These are phyloP conservation scores for Erebia epiphron DNA, from an alignment of 2,888 invertebrate species.

Conservation along the genomic window DNA sequence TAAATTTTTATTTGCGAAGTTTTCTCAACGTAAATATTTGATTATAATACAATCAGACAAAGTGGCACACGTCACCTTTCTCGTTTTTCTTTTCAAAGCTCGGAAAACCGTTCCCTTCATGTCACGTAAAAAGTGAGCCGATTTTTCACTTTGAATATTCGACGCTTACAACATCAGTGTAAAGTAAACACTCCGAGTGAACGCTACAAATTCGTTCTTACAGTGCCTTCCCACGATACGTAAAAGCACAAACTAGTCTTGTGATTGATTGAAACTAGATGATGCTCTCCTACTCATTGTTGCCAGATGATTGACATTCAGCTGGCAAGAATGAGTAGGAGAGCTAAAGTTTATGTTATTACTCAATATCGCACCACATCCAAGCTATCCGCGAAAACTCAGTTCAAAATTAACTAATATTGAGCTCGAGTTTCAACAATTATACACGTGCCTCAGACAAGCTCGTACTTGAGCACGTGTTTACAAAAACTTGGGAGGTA, in stretches of 20 bases:
- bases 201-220: constrained; percentile 19
- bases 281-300: too few species aligned
- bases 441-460: neutral
- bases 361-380: too few species aligned
- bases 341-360: too few species aligned
- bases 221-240: constrained; percentile 13
- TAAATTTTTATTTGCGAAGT: too few species aligned
- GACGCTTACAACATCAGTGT: constrained; percentile 15
- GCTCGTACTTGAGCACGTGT: neutral
- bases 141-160: constrained; percentile 21
- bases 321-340: too few species aligned
- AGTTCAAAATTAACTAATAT: too few species aligned
- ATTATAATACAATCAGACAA: neutral
- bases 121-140: constrained; percentile 19
- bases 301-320: too few species aligned
- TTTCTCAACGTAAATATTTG: neutral
- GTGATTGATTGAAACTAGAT: too few species aligned
- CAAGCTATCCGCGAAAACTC: too few species aligned
- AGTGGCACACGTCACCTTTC: neutral
- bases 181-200: constrained; percentile 23
- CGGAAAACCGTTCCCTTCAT: constrained; percentile 12
- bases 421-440: neutral
- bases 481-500: neutral
- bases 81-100: constrained; percentile 8
- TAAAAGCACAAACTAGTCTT: neutral